These are phyloP conservation scores for Cotesia glomerata DNA, from an alignment of 1,140 invertebrate species.

Conservation along the genomic window DNA sequence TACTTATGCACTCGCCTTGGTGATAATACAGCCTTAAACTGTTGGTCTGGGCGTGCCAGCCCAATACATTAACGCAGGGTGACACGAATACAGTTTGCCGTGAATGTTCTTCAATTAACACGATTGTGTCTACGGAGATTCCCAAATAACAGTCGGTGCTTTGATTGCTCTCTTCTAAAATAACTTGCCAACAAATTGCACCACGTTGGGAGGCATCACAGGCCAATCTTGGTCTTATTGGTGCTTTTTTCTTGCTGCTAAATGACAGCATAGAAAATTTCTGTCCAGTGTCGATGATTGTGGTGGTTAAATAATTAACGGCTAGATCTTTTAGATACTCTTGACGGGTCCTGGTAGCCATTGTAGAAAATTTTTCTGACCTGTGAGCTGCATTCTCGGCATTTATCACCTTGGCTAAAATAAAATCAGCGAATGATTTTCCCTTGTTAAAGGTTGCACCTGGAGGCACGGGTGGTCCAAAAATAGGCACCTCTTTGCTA, in stretches of 20 bases:
- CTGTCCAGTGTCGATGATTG: conserved; percentile 82
- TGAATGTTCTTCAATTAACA: conserved; percentile 83
- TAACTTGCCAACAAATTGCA: conserved; percentile 80
- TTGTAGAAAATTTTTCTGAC: conserved; percentile 95
- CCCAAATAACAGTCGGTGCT: conserved; percentile 83
- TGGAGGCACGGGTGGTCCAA: conserved; percentile 90
- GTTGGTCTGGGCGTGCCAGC: conserved; percentile 76
- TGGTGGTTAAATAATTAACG: conserved; percentile 82
- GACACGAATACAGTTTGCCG: conserved; percentile 87
- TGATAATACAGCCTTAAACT: conserved; percentile 76
- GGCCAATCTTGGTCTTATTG: conserved; percentile 70
- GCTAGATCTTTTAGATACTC: conserved; percentile 94
- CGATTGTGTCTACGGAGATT: conserved; percentile 85
- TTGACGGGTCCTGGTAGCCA: conserved; percentile 94
- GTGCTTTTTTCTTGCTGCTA: conserved; percentile 76
- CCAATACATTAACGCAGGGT: conserved; percentile 82
- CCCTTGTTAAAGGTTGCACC: conserved; percentile 86
- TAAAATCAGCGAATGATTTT: conserved; percentile 89
- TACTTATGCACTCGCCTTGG: conserved; percentile 85
- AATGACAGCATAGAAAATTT: conserved; percentile 83
- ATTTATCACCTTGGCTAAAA: conserved; percentile 96
- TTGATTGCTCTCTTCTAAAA: conserved; percentile 74
- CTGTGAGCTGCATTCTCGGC: conserved; percentile 96
- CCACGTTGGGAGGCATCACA: conserved; percentile 73
- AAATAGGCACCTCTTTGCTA: conserved; percentile 94